Conservation (phyloP, 2,113 vertebrate genomes). For the Passer domesticus region DNA sequence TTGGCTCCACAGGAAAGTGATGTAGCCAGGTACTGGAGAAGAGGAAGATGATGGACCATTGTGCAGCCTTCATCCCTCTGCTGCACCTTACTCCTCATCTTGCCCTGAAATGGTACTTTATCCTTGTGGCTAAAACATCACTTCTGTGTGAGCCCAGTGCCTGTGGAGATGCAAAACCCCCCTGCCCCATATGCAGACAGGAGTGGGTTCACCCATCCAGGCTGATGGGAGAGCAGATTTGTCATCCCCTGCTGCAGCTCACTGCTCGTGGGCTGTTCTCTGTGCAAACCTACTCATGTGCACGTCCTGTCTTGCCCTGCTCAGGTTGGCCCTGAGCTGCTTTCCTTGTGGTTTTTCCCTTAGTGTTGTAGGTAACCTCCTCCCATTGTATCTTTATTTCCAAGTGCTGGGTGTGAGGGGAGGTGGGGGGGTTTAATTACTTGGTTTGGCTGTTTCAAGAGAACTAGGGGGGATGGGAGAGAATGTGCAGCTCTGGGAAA, state of each 20-base stretch:
- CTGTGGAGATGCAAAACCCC: not conserved
- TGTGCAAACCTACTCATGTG: not conserved
- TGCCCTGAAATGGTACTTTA: not conserved
- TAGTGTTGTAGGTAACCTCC: not conserved
- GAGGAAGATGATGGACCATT: not conserved
- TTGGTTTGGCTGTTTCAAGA: slow-evolving; percentile 12
- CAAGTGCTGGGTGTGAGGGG: not conserved
- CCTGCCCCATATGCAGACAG: not conserved
- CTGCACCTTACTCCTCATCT: not conserved
- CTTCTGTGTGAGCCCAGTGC: not conserved
- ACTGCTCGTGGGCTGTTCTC: accelerated
- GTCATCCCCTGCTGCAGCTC: not conserved
- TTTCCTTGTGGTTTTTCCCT: slow-evolving; percentile 8
- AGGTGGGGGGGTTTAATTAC: not conserved
- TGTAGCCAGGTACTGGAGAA: not conserved
- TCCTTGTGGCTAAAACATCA: not conserved
- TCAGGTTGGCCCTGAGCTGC: not conserved
- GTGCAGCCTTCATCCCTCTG: not conserved
- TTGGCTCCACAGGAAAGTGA: not conserved
- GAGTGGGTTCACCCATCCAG: accelerated
- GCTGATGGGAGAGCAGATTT: not conserved
- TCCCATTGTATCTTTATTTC: not conserved
- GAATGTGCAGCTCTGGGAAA: not conserved
- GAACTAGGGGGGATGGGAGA: not conserved
- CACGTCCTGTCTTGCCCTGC: not conserved